Base-by-base conservation (phyloP, 2,797 vertebrate species). In the Parotocinclus haroldoi region DNA sequence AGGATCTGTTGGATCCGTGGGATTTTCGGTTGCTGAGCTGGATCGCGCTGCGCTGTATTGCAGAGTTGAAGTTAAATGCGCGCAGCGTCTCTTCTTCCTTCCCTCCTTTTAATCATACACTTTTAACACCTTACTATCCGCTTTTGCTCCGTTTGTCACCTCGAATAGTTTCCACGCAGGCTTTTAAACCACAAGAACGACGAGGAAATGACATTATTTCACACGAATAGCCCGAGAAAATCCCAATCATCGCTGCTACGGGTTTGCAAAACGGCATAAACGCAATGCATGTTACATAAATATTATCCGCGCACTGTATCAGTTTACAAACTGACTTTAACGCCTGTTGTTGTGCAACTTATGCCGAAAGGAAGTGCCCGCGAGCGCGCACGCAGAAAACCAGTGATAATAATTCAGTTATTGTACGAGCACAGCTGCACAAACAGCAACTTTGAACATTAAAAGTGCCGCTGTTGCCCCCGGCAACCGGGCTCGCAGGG, bases 1-100 rank as follows among this genome's bases (percentile, higher is more conserved):
- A 93, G 91, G 93, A 89, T 86, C 87, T 84, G 89, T 71, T 1
- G 27, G 27, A 27, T 27, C 27, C 27, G 42, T 63, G 83, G 56
- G 80, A 78, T 83, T 77, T 73, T 71, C 42, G 18, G 45, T 55
- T 16, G 18, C 11, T 9, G 5, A 1, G 36, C 27, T 6, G 0
- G 3, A 37, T 36, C 16, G 3, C 51, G 14, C 40, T 9, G 51
- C 7, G 13, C 12, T 42, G 60, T 11, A 27, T 49, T 61, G 51
- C 40, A 42, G 56, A 77, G 80, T 58, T 68, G 52, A 75, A 78
- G 5, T 60, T 78, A 75, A 38, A 39, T 54, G 79, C 81, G 79
- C 67, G 37, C 51, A n/a, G 58, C 57, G 17, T 58, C 40, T 27
- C 61, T 42, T 55, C 40, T 46, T 55, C 40, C 18, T 45, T 45